Conservation (phyloP, 2,888 invertebrate genomes). For the Clunio marinus region DNA sequence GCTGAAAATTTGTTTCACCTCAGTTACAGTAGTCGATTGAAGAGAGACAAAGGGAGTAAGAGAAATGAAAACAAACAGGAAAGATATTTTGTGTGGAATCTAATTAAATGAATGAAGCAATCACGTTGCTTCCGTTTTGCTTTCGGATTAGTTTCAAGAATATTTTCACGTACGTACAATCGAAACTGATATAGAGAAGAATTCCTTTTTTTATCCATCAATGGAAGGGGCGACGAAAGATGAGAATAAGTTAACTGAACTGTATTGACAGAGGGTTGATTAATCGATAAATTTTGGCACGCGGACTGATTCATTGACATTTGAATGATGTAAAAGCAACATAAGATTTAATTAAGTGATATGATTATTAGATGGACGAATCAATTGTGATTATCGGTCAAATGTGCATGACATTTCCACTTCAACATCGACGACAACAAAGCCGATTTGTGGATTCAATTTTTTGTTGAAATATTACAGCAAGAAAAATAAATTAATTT, state of each 20-base stretch:
- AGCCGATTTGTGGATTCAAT: not conserved
- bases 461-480: not conserved
- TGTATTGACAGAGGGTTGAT: not conserved
- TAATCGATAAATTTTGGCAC: not conserved
- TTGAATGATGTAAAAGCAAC: not conserved
- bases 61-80: not conserved
- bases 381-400: conserved; percentile 19
- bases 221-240: not conserved
- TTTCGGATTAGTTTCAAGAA: not conserved
- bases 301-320: not conserved
- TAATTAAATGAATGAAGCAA: conserved; percentile 10
- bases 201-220: no score
- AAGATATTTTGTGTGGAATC: not conserved
- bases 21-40: no score
- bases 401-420: conserved; percentile 27
- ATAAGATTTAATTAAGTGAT: conserved; percentile 28
- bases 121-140: conserved; percentile 4
- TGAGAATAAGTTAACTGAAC: not conserved
- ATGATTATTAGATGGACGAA: conserved; percentile 11
- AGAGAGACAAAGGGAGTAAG: no score
- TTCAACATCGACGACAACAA: not conserved
- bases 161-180: conserved; percentile 6
- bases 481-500: not conserved
- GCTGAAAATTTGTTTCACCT: not conserved
- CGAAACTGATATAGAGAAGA: not conserved